These are phyloP conservation scores for Liopterus haemorrhoidalis DNA, from an alignment of 2,888 invertebrate genomes.

Conservation along the genomic window DNA sequence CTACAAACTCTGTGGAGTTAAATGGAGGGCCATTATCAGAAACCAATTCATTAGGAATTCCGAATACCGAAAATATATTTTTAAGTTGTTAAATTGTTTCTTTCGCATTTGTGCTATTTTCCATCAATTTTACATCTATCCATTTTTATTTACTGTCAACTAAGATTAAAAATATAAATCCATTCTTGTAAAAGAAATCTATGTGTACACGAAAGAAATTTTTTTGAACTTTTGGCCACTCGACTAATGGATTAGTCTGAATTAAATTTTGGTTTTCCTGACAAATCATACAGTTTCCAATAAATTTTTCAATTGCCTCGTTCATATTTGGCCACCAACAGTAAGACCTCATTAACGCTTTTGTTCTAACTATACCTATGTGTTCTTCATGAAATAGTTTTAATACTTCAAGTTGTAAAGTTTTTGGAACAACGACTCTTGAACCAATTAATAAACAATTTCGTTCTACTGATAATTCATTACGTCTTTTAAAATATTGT, in stretches of 20 bases:
- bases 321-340: slow-evolving; percentile 30
- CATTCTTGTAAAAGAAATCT: slow-evolving; percentile 22
- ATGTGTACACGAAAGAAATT: slow-evolving; percentile 26
- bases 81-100: slow-evolving; percentile 14
- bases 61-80: slow-evolving; percentile 10
- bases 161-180: slow-evolving; percentile 8
- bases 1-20: slow-evolving; percentile 11
- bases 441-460: slow-evolving; percentile 24
- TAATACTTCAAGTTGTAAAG: slow-evolving; percentile 18
- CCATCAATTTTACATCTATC: slow-evolving; percentile 16
- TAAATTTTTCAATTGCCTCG: slow-evolving; percentile 26
- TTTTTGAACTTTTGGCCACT: slow-evolving; percentile 21
- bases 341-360: slow-evolving; percentile 28
- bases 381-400: slow-evolving; percentile 29
- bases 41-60: slow-evolving; percentile 5
- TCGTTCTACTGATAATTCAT: slow-evolving; percentile 26
- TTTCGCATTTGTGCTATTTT: slow-evolving; percentile 9
- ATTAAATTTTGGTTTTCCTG: slow-evolving; percentile 27
- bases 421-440: slow-evolving; percentile 26
- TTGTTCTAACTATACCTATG: slow-evolving; percentile 27
- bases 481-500: slow-evolving; percentile 21
- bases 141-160: slow-evolving; percentile 12
- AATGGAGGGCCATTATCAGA: slow-evolving; percentile 16
- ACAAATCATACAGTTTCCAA: slow-evolving; percentile 25
- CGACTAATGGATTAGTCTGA: slow-evolving; percentile 18